A percentile compares a stretch with the other conserved stretches of the same genome.
These are phyloP conservation scores for Mustela lutreola DNA, from an alignment of 2,113 vertebrate species.

Conservation along the genomic window DNA sequence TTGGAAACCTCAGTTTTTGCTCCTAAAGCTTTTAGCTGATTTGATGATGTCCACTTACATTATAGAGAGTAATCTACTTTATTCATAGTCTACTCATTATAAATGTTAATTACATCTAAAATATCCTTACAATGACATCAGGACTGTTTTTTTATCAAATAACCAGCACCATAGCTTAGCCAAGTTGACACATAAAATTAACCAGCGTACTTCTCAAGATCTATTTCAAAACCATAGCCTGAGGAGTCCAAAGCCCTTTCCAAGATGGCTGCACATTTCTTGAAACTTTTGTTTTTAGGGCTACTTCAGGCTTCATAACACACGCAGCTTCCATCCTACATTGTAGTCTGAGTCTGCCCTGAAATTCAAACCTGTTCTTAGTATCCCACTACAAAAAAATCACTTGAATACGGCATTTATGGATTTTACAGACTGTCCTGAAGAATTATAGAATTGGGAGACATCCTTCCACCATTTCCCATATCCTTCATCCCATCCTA, in stretches of 20 bases:
- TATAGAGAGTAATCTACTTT: conserved; percentile 12
- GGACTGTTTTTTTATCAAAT: not conserved
- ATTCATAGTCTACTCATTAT: conserved; percentile 2
- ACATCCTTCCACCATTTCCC: not conserved
- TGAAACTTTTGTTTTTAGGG: not conserved
- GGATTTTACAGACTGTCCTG: not conserved
- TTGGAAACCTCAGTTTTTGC: not conserved
- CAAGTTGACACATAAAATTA: not conserved
- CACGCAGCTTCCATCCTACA: not conserved
- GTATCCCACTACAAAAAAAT: not conserved
- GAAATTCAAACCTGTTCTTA: not conserved
- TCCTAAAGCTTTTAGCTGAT: not conserved
- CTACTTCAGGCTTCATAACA: not conserved
- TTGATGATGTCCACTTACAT: not conserved
- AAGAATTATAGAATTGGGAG: not conserved
- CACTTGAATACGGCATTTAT: not conserved
- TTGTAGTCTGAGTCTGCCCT: not conserved
- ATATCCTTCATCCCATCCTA: not conserved
- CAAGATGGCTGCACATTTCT: not conserved
- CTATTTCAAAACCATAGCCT: not conserved
- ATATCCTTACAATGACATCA: not conserved
- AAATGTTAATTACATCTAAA: conserved; percentile 29
- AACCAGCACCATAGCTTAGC: not conserved
- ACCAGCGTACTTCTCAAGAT: not conserved
- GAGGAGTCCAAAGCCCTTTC: not conserved